Percentiles rank a stretch among this genome's conserved stretches.
phyloP scores from a whole-genome alignment of 53 echinoderm and acorn worm genomes.

The Crossaster papposus region DNA sequence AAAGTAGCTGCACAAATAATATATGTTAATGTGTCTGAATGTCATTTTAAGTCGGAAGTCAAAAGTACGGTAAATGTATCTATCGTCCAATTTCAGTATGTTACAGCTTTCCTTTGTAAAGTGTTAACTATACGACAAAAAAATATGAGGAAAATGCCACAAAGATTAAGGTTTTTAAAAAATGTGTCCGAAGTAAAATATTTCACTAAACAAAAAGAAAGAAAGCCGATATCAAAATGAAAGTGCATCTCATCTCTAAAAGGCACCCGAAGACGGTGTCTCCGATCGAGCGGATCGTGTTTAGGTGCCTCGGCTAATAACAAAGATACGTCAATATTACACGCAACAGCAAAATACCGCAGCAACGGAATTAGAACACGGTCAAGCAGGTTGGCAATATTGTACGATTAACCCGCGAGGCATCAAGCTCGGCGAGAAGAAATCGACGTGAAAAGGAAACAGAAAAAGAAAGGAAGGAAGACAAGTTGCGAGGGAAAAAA shows the following conservation, averaged over 20 bases:
- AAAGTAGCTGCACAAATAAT: too few species aligned
- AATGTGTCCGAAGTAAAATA: neutral
- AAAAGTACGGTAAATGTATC: too few species aligned
- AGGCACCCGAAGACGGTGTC: neutral
- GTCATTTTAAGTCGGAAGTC: too few species aligned
- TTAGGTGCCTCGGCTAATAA: constrained; percentile 21
- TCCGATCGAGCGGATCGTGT: constrained; percentile 5
- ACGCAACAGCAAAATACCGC: constrained; percentile 16
- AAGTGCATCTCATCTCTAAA: constrained; percentile 28
- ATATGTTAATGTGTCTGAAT: too few species aligned
- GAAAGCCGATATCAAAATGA: neutral
- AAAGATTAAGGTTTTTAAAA: neutral
- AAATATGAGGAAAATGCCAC: neutral
- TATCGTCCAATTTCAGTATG: too few species aligned
- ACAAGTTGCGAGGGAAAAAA: constrained; percentile 17
- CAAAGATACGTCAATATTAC: constrained; percentile 40
- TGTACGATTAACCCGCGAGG: constrained; percentile 43
- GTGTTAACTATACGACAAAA: neutral
- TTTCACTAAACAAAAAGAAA: neutral
- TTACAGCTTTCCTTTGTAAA: neutral
- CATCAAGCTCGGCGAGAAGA: constrained; percentile 8
- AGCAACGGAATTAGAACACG: constrained; percentile 53
- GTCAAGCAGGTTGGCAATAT: constrained; percentile 52
- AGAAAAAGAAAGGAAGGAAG: constrained; percentile 1
- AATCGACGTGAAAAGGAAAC: neutral